These are phyloP conservation scores for Holcopasites calliopsidis DNA, from an alignment of 1,140 invertebrate genomes.

Conservation along the genomic window DNA sequence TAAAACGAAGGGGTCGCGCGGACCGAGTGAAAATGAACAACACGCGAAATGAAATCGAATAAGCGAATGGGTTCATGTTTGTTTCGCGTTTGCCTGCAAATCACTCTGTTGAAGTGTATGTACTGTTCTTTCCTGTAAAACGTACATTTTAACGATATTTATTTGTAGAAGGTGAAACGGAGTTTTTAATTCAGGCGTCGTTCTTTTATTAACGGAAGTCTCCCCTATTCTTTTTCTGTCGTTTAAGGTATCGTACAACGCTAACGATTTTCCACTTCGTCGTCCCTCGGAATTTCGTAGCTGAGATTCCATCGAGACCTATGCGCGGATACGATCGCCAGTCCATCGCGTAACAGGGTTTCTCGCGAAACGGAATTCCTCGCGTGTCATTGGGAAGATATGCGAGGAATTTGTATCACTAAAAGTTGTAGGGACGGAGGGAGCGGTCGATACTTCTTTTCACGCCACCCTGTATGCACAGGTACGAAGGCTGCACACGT, in stretches of 20 bases:
- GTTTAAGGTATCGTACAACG: too few relatives aligned
- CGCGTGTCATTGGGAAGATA: slow-evolving; percentile 8
- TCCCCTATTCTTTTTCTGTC: too few relatives aligned
- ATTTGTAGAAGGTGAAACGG: too few relatives aligned
- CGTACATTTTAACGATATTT: too few relatives aligned
- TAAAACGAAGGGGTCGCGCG: neutral
- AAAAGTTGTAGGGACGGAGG: neutral
- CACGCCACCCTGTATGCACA: slow-evolving; percentile 59
- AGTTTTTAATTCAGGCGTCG: too few relatives aligned
- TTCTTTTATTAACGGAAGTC: too few relatives aligned
- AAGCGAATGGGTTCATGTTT: neutral
- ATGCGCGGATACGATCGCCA: too few relatives aligned
- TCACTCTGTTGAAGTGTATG: neutral
- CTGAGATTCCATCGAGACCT: neutral
- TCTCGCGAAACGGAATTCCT: neutral
- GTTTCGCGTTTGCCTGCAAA: neutral
- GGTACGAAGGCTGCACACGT: slow-evolving; percentile 51
- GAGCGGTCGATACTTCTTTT: neutral
- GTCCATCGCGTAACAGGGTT: neutral
- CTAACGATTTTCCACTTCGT: neutral
- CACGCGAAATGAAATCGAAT: neutral
- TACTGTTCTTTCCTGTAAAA: too few relatives aligned
- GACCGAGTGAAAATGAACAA: neutral
- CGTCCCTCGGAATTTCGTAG: neutral
- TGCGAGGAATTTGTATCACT: slow-evolving; percentile 15